Conservation (phyloP, 1,140 invertebrate species). For the Drosophila lacteicornis region DNA sequence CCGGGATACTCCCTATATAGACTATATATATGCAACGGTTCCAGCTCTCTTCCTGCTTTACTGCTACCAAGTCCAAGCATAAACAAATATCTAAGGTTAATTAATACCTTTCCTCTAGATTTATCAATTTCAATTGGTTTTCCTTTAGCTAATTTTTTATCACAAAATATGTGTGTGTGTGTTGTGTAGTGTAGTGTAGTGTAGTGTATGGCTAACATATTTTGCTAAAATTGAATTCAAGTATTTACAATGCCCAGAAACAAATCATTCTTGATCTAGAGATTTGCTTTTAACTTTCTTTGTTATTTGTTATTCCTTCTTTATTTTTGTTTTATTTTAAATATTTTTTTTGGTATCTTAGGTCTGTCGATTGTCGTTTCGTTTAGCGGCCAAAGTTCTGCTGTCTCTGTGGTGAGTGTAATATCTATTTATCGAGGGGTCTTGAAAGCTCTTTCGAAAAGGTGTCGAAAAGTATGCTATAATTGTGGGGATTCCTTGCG, state of each 20-base stretch:
- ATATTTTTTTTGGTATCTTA: slow-evolving; percentile 27
- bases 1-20: slow-evolving; percentile 21
- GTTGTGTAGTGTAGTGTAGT: slow-evolving; percentile 4
- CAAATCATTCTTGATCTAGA: slow-evolving; percentile 28
- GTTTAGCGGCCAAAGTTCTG: slow-evolving; percentile 38
- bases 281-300: slow-evolving; percentile 2
- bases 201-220: slow-evolving; percentile 23
- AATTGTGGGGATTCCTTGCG: slow-evolving; percentile 1
- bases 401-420: slow-evolving; percentile 12
- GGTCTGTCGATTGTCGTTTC: slow-evolving; percentile 54
- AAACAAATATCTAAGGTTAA: slow-evolving; percentile 50
- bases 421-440: slow-evolving; percentile 1
- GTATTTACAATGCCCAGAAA: slow-evolving; percentile 38
- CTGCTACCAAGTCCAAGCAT: slow-evolving; percentile 54
- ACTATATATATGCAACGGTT: slow-evolving; percentile 12
- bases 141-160: slow-evolving; percentile 35
- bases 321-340: neutral
- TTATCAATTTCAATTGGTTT: slow-evolving; percentile 24
- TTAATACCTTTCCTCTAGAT: slow-evolving; percentile 11
- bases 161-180: slow-evolving; percentile 41
- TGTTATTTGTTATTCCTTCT: neutral
- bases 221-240: slow-evolving; percentile 33
- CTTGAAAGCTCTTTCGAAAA: neutral
- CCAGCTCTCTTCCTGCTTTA: neutral
- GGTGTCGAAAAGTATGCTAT: slow-evolving; percentile 2